Evolutionary conservation across 2,888 invertebrate genomes (phyloP).

Genomic region (Epinotia ramella): DNA sequence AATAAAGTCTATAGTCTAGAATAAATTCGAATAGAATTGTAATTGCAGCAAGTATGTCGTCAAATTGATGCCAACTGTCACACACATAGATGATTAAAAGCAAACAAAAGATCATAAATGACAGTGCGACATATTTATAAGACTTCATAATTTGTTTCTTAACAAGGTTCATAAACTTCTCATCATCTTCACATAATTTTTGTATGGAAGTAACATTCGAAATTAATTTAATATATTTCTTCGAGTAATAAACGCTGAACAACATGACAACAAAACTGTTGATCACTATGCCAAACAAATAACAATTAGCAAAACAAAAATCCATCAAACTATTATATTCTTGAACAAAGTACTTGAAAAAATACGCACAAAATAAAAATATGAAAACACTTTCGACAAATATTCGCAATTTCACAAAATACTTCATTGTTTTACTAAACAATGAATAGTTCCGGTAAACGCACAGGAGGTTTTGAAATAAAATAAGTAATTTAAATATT

Average conservation of each 20-base stretch:
- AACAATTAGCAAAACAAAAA: not conserved
- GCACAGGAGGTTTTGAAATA: slow-evolving; percentile 9
- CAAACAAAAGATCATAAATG: not conserved
- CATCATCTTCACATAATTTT: not conserved
- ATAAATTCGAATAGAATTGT: not conserved
- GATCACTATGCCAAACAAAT: not conserved
- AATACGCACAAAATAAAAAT: not conserved
- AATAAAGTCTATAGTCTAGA: not conserved
- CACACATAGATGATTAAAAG: not conserved
- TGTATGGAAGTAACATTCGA: not conserved
- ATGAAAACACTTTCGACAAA: not conserved
- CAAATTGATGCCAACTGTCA: not conserved
- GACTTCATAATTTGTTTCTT: not conserved
- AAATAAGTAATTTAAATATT: slow-evolving; percentile 2
- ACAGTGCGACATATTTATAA: not conserved
- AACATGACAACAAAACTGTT: not conserved
- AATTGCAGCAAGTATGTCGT: not conserved
- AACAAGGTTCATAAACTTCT: not conserved
- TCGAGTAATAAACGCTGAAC: not conserved
- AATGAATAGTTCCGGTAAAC: slow-evolving; percentile 15
- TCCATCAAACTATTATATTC: not conserved
- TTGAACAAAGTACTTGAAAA: not conserved
- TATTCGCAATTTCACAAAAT: slow-evolving; percentile 3
- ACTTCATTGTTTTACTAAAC: not conserved
- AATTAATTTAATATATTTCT: not conserved